phyloP scores from a whole-genome alignment of 2,797 vertebrate genomes.

The Poecilia velifera region DNA sequence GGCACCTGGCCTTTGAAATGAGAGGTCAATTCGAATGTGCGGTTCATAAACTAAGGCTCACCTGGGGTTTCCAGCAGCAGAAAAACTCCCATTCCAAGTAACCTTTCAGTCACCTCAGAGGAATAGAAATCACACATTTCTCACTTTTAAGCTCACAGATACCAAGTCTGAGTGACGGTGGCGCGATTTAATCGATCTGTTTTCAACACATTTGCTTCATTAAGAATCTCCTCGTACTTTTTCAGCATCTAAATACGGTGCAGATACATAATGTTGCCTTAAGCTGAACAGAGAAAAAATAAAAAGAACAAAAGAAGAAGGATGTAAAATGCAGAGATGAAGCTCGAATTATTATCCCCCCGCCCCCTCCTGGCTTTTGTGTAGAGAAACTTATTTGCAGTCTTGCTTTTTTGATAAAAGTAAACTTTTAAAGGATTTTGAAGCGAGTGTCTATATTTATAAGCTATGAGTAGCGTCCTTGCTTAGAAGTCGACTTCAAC shows the following conservation, averaged over 20 bases:
- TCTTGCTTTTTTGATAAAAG: not conserved
- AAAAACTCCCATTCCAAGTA: slow-evolving; percentile 37
- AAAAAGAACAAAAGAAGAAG: not conserved
- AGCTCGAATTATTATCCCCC: not conserved
- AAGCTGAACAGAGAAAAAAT: not conserved
- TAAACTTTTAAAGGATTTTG: not conserved
- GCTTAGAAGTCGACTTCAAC: not conserved
- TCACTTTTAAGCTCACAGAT: slow-evolving; percentile 6
- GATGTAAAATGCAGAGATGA: not conserved
- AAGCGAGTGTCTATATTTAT: not conserved
- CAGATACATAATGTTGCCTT: not conserved
- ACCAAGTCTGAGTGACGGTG: not conserved
- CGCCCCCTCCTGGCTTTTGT: not conserved
- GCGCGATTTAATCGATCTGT: slow-evolving; percentile 18
- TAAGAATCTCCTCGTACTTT: not conserved
- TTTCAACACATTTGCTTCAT: not conserved
- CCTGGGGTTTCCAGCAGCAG: slow-evolving; percentile 36
- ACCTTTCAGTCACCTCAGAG: slow-evolving; percentile 46
- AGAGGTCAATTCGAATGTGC: slow-evolving; percentile 36
- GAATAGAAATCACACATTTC: slow-evolving; percentile 34
- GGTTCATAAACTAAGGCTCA: slow-evolving; percentile 42
- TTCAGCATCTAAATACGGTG: not conserved
- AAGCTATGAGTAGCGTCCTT: not conserved
- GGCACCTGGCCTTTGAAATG: slow-evolving; percentile 37
- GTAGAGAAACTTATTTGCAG: not conserved